Conservation (phyloP, 2,888 invertebrate species). For the Hirtodrosophila alboralis region DNA sequence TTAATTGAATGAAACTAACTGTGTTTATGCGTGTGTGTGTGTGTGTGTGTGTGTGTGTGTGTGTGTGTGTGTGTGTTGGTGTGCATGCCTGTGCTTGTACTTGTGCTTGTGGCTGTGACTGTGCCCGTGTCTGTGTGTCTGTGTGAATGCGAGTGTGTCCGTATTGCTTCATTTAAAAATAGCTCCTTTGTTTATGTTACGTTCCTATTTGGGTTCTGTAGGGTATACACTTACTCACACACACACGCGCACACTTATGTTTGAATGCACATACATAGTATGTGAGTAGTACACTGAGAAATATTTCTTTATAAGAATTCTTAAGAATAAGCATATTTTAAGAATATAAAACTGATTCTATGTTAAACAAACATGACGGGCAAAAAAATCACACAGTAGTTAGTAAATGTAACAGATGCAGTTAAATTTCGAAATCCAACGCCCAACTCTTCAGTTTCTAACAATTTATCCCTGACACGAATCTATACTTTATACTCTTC, state of each 20-base stretch:
- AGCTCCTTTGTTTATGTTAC: constrained; percentile 53
- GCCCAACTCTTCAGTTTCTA: too few relatives aligned
- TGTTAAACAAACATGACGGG: too few relatives aligned
- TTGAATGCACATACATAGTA: neutral
- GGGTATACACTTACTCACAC: constrained; percentile 13
- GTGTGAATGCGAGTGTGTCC: constrained; percentile 19
- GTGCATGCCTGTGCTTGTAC: neutral
- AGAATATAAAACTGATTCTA: too few relatives aligned
- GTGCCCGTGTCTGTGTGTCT: constrained; percentile 6
- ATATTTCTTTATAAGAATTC: constrained; percentile 4
- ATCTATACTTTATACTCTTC: too few relatives aligned
- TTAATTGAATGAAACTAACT: constrained; percentile 58
- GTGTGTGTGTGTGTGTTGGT: neutral
- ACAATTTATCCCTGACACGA: too few relatives aligned
- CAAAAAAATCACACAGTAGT: too few relatives aligned
- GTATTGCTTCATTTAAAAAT: constrained; percentile 62
- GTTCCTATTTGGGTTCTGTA: constrained; percentile 39
- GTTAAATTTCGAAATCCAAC: too few relatives aligned
- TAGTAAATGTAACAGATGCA: too few relatives aligned
- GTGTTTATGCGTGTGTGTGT: constrained; percentile 31
- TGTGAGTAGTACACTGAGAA: constrained; percentile 19
- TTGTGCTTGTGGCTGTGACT: constrained; percentile 1
- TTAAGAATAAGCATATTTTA: too few relatives aligned
- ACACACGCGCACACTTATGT: neutral
- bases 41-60: constrained; percentile 6